Conservation (phyloP, 1,140 invertebrate species). For the Drosophila lacertosa region DNA sequence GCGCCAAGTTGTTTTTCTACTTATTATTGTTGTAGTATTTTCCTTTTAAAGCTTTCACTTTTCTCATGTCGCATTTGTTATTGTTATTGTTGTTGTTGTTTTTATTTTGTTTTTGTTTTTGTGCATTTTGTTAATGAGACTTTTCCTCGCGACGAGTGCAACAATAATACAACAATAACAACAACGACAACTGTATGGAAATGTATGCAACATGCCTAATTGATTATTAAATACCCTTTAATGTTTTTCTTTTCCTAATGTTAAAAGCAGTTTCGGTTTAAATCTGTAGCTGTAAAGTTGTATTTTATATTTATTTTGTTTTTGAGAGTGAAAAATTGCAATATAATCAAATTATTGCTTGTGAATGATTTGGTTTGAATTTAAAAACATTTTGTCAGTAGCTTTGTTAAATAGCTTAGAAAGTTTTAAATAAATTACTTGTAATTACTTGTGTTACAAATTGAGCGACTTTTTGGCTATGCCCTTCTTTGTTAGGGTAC, state of each 20-base stretch:
- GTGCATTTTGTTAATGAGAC: slow-evolving; percentile 66
- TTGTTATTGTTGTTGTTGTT: too few relatives aligned
- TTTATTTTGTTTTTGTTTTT: slow-evolving; percentile 42
- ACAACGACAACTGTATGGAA: neutral
- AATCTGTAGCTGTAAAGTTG: neutral
- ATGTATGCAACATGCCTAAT: neutral
- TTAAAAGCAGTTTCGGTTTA: too few relatives aligned
- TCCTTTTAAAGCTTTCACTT: slow-evolving; percentile 33
- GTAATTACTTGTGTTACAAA: too few relatives aligned
- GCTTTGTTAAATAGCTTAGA: too few relatives aligned
- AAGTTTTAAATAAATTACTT: too few relatives aligned
- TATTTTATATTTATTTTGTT: too few relatives aligned
- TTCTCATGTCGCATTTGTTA: slow-evolving; percentile 36
- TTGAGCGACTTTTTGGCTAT: neutral
- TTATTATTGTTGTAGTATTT: slow-evolving; percentile 26
- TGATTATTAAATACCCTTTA: slow-evolving; percentile 10
- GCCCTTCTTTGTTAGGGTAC: neutral
- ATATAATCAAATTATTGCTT: too few relatives aligned
- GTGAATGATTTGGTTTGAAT: too few relatives aligned
- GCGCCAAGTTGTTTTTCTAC: slow-evolving; percentile 31
- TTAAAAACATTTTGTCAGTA: too few relatives aligned
- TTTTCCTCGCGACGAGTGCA: slow-evolving; percentile 18
- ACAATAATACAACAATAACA: slow-evolving; percentile 1
- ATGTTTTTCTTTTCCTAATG: neutral
- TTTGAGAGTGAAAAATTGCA: too few relatives aligned